Base-by-base conservation (phyloP, 1,140 invertebrate species). In the Eumaeus atala region DNA sequence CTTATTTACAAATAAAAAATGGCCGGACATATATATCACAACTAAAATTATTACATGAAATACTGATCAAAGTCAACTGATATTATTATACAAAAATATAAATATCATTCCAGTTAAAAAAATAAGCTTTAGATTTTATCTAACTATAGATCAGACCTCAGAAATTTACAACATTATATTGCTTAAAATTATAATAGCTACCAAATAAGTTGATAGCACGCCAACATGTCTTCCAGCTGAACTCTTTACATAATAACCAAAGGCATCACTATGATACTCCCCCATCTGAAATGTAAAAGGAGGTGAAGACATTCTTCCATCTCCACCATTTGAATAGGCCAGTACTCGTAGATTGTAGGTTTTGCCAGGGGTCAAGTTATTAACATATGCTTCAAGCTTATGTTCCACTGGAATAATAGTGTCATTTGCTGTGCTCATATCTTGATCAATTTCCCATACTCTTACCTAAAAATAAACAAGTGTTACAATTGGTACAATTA, bases 221-320 rank as follows among this genome's bases (percentile, higher is more conserved):
- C 18, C 10, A 33, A 53, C 3, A 44, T 28, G 14, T 2, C n/a
- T 50, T 14, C n/a, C 16, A 47, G 67, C 70, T 9, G 67, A 53
- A 35, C 65, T 69, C 62, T 63, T 72, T 3, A 77, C 72, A 47
- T 82, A 85, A 51, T 87, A 87, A 7, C 78, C 76, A 37, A 81
- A 84, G 0, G 81, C 70, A 7, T 82, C 78, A 38, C 76, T 84
- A 47, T 84, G 84, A 55, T 87, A 88, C 59, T 89, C 89, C 77
- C 94, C 94, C 94, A 96, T 95, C 89, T 94, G 93, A 86, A 98
- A 97, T 62, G 92, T 92, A 62, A 94, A 89, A 2, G 94, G 91
- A 0, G 97, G 97, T 59, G 96, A 98, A 47, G 96, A 98, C 95
- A 98, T 98, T 51, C 96, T 91, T 0, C 97, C 97, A 77, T 98